Evolutionary conservation across 2,113 vertebrate genomes (phyloP).

Genomic region (Puma concolor): DNA sequence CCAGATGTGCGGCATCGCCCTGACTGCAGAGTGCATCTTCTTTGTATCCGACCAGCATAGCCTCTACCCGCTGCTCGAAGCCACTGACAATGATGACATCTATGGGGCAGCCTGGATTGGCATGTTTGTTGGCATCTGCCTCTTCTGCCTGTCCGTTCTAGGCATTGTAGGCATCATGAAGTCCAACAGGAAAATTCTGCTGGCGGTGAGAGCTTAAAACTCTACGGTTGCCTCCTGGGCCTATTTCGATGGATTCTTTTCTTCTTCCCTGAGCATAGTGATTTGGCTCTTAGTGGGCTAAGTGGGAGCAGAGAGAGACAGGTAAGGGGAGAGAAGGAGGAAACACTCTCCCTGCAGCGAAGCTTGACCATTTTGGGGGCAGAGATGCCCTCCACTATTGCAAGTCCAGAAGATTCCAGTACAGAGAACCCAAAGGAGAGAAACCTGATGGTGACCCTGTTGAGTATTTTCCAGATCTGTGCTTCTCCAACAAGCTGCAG

Average conservation of each 20-base stretch:
- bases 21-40: constrained; percentile 90
- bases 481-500: neutral
- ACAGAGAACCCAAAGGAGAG: neutral
- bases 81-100: constrained; percentile 85
- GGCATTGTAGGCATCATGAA: constrained; percentile 86
- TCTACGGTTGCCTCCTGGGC: neutral
- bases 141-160: constrained; percentile 87
- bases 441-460: no score
- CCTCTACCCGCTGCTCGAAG: constrained; percentile 85
- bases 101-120: constrained; percentile 89
- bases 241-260: neutral
- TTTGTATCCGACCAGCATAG: constrained; percentile 84
- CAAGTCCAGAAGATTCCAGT: neutral
- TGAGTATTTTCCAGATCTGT: neutral
- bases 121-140: constrained; percentile 88
- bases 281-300: neutral
- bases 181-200: constrained; percentile 84
- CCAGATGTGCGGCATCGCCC: constrained; percentile 88
- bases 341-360: neutral
- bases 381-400: neutral
- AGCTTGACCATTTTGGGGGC: neutral
- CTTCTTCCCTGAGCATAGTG: neutral
- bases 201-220: constrained; percentile 83
- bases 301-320: neutral
- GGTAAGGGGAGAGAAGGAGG: neutral